These are phyloP conservation scores for Masnerella sp. DNA, from an alignment of 2,888 invertebrate genomes.

Conservation along the genomic window DNA sequence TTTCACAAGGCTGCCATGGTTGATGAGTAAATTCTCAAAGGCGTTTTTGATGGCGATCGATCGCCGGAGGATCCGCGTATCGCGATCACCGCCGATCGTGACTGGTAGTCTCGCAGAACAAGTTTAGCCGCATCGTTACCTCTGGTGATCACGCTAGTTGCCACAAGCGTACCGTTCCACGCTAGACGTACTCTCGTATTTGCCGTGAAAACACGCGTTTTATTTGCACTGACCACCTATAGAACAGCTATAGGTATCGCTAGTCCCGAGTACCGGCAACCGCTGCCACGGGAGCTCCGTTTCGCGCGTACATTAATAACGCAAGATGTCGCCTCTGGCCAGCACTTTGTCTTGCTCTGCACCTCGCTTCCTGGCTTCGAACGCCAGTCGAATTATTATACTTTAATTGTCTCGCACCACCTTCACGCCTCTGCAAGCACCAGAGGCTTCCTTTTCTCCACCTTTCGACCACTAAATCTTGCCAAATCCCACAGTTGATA, in stretches of 20 bases:
- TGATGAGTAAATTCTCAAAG: conserved; percentile 30
- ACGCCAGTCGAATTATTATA: conserved; percentile 65
- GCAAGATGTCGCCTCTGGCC: conserved; percentile 76
- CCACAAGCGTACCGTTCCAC: conserved; percentile 42
- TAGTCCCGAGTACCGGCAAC: too few relatives aligned
- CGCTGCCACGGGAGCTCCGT: conserved; percentile 73
- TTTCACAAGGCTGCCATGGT: too few relatives aligned
- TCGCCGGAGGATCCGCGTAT: conserved; percentile 34
- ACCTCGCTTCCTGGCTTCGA: conserved; percentile 62
- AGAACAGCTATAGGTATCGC: too few relatives aligned
- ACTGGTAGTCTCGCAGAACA: conserved; percentile 54
- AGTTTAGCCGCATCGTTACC: conserved; percentile 56
- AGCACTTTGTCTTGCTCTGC: conserved; percentile 75
- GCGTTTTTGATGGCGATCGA: conserved; percentile 34
- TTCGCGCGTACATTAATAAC: conserved; percentile 76
- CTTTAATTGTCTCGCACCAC: conserved; percentile 67
- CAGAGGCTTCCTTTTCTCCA: conserved; percentile 54
- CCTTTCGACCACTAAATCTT: conserved; percentile 53
- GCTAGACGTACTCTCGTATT: conserved; percentile 36
- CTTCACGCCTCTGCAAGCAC: conserved; percentile 62
- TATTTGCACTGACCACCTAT: conserved; percentile 19
- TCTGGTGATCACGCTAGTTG: conserved; percentile 62
- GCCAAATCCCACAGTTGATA: conserved; percentile 38
- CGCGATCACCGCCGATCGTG: conserved; percentile 55
- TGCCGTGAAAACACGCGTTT: conserved; percentile 6